A percentile compares a stretch with the other conserved stretches of the same genome.
Conservation (phyloP, 2,797 vertebrate species). For the Xyrichtys novacula region DNA sequence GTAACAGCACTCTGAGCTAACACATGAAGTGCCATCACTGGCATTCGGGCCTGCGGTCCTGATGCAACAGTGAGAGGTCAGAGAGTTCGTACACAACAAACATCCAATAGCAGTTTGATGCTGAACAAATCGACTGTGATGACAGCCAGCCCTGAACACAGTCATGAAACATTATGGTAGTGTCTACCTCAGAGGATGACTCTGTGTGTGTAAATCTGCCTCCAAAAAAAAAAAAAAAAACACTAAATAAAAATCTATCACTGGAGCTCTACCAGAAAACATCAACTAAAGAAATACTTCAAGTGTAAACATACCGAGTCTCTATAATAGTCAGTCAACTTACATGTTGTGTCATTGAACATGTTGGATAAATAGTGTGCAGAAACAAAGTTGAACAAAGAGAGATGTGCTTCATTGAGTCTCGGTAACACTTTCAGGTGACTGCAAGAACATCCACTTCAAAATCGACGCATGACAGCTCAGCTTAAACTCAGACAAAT, state of each 20-base stretch:
- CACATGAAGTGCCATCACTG: constrained; percentile 5
- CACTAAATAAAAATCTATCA: constrained; percentile 4
- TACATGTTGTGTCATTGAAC: constrained; percentile 26
- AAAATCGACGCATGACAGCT: neutral
- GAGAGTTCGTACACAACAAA: constrained; percentile 18
- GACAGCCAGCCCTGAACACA: constrained; percentile 11
- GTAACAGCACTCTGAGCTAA: constrained; percentile 19
- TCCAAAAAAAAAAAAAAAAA: constrained; percentile 6
- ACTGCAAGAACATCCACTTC: neutral
- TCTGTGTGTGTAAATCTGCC: neutral
- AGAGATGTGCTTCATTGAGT: neutral
- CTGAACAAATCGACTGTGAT: neutral
- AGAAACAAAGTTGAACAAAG: constrained; percentile 23
- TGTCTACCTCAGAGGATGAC: constrained; percentile 12
- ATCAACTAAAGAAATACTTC: constrained; percentile 40
- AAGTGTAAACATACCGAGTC: constrained; percentile 49
- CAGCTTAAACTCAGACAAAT: neutral
- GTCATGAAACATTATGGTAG: constrained; percentile 8
- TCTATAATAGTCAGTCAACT: constrained; percentile 14
- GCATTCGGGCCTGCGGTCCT: constrained; percentile 17
- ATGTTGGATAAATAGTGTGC: constrained; percentile 40
- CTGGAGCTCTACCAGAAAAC: constrained; percentile 15
- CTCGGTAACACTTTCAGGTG: neutral
- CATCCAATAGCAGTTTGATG: constrained; percentile 6
- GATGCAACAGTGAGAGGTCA: constrained; percentile 18